phyloP scores from a whole-genome alignment of 2,888 invertebrate species.

The Onchidella celtica region DNA sequence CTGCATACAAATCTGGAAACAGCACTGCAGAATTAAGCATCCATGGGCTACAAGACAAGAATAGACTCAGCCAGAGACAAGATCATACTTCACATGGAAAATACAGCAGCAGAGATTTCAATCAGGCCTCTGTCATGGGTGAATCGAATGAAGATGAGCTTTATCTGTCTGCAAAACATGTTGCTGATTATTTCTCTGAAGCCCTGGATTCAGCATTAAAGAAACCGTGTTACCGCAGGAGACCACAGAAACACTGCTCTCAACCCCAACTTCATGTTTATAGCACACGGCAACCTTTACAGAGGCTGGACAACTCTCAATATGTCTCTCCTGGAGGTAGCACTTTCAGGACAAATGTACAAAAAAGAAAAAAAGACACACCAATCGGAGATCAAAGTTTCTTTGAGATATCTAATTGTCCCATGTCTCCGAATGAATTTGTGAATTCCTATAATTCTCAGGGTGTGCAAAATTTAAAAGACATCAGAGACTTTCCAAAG shows the following conservation, averaged over 20 bases:
- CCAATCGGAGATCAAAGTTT: neutral
- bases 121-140: neutral
- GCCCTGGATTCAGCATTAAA: neutral
- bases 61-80: neutral
- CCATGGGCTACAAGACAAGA: neutral
- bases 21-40: neutral
- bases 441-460: too few relatives aligned
- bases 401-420: neutral
- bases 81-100: neutral
- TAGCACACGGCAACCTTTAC: conserved; percentile 59
- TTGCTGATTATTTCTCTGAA: conserved; percentile 37
- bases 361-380: neutral
- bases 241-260: neutral
- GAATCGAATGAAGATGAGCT: conserved; percentile 33
- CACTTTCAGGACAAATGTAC: neutral
- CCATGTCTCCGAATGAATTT: too few relatives aligned
- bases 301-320: conserved; percentile 65
- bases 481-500: too few relatives aligned
- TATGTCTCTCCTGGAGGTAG: conserved; percentile 62
- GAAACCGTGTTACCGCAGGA: neutral
- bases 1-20: neutral
- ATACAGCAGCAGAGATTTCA: neutral
- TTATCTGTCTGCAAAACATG: conserved; percentile 19
- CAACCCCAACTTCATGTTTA: conserved; percentile 25
- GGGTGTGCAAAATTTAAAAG: too few relatives aligned